Evolutionary conservation across 2,113 vertebrate genomes (phyloP).

Genomic region (Ellobius talpinus): DNA sequence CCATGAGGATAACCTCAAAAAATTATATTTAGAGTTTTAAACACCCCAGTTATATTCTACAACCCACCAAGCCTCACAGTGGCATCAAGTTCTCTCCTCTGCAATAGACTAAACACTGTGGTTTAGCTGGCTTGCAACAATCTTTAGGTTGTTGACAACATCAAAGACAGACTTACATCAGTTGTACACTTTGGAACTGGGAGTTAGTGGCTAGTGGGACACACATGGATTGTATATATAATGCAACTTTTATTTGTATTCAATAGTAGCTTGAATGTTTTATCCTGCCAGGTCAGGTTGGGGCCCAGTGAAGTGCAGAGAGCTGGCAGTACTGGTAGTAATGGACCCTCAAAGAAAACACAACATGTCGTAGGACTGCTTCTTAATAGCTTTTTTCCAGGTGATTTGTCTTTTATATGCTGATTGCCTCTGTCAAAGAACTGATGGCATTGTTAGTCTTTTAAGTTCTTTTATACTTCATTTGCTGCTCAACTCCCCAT

Average conservation of each 20-base stretch:
- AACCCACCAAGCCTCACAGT: conserved; percentile 96
- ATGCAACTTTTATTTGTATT: conserved; percentile 99
- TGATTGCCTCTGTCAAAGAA: not conserved
- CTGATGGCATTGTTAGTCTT: not conserved
- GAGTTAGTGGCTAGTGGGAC: conserved; percentile 90
- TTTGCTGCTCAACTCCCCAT: not conserved
- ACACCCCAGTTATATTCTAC: conserved; percentile 97
- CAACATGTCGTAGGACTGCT: conserved; percentile 96
- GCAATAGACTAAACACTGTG: conserved; percentile 95
- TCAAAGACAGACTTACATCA: conserved; percentile 95
- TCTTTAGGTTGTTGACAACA: conserved; percentile 97
- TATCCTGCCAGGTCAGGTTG: conserved; percentile 95
- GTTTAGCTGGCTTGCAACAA: conserved; percentile 96
- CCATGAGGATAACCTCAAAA: conserved; percentile 92
- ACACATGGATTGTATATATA: conserved; percentile 91
- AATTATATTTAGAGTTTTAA: conserved; percentile 98
- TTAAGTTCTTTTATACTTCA: not conserved
- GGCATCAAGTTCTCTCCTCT: conserved; percentile 98
- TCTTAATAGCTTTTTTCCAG: conserved; percentile 94
- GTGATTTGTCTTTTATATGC: not conserved
- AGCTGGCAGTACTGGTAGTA: conserved; percentile 94
- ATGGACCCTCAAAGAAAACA: conserved; percentile 94
- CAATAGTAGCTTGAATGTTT: conserved; percentile 96
- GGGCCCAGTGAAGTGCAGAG: conserved; percentile 94
- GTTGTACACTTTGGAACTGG: conserved; percentile 95